Evolutionary conservation across 2,888 invertebrate genomes (phyloP).

Genomic region (Nomada goodeniana): DNA sequence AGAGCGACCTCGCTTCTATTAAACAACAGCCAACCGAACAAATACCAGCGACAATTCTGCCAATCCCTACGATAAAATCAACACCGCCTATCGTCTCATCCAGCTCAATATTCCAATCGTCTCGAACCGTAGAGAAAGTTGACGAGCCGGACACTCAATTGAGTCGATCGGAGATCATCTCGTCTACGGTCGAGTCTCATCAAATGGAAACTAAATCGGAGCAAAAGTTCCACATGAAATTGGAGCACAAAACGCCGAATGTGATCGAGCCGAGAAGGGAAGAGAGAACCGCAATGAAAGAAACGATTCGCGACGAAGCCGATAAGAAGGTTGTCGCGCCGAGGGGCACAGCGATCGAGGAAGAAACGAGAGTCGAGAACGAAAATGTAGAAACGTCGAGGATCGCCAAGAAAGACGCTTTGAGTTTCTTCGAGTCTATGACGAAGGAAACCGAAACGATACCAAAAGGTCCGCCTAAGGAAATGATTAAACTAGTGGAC

Average conservation of each 20-base stretch:
- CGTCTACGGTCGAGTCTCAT: conserved; percentile 81
- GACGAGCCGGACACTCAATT: conserved; percentile 74
- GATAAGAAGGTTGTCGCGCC: conserved; percentile 51
- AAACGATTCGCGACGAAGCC: conserved; percentile 65
- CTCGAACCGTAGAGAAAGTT: conserved; percentile 75
- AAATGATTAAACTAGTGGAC: conserved; percentile 81
- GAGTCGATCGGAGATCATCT: conserved; percentile 80
- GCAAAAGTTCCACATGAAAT: conserved; percentile 83
- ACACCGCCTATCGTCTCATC: conserved; percentile 62
- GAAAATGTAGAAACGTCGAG: conserved; percentile 86
- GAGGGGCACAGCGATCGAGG: conserved; percentile 64
- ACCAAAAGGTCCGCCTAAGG: conserved; percentile 80
- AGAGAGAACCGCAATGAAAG: conserved; percentile 58
- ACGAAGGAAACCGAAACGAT: conserved; percentile 84
- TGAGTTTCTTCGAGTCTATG: conserved; percentile 89
- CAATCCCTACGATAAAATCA: conserved; percentile 77
- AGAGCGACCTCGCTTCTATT: conserved; percentile 78
- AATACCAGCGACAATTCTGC: conserved; percentile 78
- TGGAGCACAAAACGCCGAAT: conserved; percentile 81
- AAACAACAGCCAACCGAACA: conserved; percentile 79
- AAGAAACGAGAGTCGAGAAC: conserved; percentile 74
- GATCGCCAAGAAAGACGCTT: conserved; percentile 88
- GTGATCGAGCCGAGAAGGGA: conserved; percentile 69
- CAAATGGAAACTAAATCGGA: conserved; percentile 82
- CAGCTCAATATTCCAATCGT: conserved; percentile 70